Evolutionary conservation across 2,888 invertebrate genomes (phyloP).

Genomic region (Gastracanthus pulcherrimus): DNA sequence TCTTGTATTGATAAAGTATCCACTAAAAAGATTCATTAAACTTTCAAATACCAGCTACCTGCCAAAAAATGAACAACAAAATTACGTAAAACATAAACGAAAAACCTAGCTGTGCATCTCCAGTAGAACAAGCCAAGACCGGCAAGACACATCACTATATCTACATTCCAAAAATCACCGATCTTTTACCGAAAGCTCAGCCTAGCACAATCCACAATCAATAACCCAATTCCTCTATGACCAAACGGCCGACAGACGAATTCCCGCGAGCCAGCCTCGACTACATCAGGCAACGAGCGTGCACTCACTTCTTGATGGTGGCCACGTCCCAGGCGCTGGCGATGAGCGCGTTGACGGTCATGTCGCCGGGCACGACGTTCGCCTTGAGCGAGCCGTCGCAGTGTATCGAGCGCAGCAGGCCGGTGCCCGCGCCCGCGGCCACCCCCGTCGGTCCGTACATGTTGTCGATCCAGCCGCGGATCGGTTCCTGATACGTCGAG

Average conservation of each 20-base stretch:
- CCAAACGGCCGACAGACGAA: no score
- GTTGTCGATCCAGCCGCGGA: conserved; percentile 94
- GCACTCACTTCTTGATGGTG: conserved; percentile 69
- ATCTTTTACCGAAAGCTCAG: no score
- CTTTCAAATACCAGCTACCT: no score
- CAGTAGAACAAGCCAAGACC: background rate
- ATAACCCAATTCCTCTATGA: no score
- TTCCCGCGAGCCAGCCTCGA: background rate
- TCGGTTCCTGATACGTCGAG: conserved; percentile 86
- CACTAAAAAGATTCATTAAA: no score
- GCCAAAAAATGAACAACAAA: no score
- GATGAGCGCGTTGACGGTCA: conserved; percentile 90
- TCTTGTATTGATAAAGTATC: background rate
- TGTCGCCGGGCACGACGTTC: conserved; percentile 91
- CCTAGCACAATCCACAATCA: no score
- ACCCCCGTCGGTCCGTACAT: conserved; percentile 92
- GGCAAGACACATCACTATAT: background rate
- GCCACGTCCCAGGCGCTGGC: conserved; percentile 87
- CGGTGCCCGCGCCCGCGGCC: conserved; percentile 87
- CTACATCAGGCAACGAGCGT: background rate
- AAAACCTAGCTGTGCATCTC: no score
- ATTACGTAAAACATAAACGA: background rate
- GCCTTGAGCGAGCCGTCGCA: conserved; percentile 84
- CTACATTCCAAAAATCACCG: background rate
- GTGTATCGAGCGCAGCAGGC: conserved; percentile 87